A percentile compares a stretch with the other conserved stretches of the same genome.
These are phyloP conservation scores for Reticulitermes lucifugus DNA, from an alignment of 2,888 invertebrate genomes.

Conservation along the genomic window DNA sequence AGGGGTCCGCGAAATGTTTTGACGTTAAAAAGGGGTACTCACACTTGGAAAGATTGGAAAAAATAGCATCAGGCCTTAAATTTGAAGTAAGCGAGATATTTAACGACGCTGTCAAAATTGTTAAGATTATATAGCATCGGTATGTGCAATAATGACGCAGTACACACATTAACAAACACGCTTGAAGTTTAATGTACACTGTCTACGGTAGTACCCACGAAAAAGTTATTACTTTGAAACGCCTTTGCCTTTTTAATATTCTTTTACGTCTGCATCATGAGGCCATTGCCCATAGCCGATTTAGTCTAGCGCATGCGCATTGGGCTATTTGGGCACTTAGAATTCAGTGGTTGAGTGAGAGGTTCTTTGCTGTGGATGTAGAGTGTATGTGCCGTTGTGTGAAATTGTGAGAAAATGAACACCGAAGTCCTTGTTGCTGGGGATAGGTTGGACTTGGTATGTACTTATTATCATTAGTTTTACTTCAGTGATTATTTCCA, in stretches of 20 bases:
- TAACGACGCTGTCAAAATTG: too few species aligned
- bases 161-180: too few species aligned
- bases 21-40: too few species aligned
- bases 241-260: not conserved
- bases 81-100: too few species aligned
- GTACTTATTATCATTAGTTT: not conserved
- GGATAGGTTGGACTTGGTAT: constrained; percentile 64
- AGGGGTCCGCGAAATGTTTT: too few species aligned
- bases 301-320: constrained; percentile 71
- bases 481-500: not conserved
- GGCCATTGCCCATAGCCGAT: constrained; percentile 46
- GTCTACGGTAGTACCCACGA: too few species aligned
- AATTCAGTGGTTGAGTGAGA: constrained; percentile 53
- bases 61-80: too few species aligned
- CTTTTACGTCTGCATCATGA: not conserved
- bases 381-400: constrained; percentile 37
- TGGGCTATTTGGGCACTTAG: constrained; percentile 72
- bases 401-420: constrained; percentile 69
- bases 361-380: constrained; percentile 56
- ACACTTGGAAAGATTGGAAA: too few species aligned
- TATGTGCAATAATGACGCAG: too few species aligned
- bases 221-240: too few species aligned
- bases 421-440: constrained; percentile 73
- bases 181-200: too few species aligned
- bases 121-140: too few species aligned